Percentiles rank a stretch among this genome's conserved stretches.
Evolutionary conservation across 2,113 vertebrate genomes (phyloP).

Genomic region (Jacana jacana): DNA sequence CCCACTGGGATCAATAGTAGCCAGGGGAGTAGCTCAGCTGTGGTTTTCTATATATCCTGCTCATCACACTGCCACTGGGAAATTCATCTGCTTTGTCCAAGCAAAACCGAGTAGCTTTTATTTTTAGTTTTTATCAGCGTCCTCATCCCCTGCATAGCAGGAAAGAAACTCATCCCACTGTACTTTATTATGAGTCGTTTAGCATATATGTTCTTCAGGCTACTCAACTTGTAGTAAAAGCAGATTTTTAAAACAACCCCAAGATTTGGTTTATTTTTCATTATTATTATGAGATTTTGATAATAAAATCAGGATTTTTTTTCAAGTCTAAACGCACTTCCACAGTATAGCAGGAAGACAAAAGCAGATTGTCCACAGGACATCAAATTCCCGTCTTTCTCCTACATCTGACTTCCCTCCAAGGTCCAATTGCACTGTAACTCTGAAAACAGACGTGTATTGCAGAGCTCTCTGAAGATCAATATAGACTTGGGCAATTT

Average conservation of each 20-base stretch:
- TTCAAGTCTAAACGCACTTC: neutral
- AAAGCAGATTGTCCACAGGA: neutral
- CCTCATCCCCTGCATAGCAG: neutral
- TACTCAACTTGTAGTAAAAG: neutral
- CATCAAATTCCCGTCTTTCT: neutral
- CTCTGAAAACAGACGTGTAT: neutral
- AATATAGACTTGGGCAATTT: neutral
- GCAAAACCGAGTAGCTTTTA: neutral
- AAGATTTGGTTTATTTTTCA: neutral
- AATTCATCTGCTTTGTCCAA: neutral
- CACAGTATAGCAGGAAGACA: neutral
- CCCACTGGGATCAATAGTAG: neutral
- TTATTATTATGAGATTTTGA: neutral
- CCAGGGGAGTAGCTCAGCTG: neutral
- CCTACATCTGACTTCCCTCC: conserved; percentile 1
- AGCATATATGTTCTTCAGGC: neutral
- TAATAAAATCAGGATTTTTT: neutral
- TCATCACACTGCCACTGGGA: neutral
- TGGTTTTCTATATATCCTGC: neutral
- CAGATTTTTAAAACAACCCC: neutral
- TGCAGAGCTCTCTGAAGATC: conserved; percentile 2
- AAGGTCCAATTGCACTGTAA: neutral
- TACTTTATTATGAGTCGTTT: neutral
- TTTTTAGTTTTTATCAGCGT: neutral
- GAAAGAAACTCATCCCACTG: neutral